Base-by-base conservation (phyloP, 2,113 vertebrate species). In the Poeciliopsis prolifica region DNA sequence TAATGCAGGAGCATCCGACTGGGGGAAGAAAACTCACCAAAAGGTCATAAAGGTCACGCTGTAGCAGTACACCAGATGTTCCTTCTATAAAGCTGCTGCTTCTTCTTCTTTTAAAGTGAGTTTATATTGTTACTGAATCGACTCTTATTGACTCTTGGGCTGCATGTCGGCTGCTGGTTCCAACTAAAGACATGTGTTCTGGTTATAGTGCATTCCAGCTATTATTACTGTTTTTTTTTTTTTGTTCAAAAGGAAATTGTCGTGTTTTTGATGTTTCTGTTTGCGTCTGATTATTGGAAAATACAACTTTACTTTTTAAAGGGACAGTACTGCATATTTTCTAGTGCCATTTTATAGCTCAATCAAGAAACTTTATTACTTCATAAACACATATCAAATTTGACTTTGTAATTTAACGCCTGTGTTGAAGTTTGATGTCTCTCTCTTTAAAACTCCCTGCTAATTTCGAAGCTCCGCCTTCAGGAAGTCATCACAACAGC, bases 1-100 rank as follows among this genome's bases (percentile, higher is more conserved):
- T 78, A 78, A 74, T 75, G 61, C 80, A 79, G 67, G 61, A 72
- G 35, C 29, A 8, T 61, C 61, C 24, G 1, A 62, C 69, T 26
- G 54, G 74, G 65, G 72, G 19, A n/a, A 61, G 1, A 35, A 37
- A 61, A 58, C 68, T 35, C 33, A 37, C 65, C 28, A 3, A 51
- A 51, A 26, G 73, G 73, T 77, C 80, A 44, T 19, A n/a, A 81
- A 37, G 54, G 37, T 17, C 61, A 72, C 19, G 0, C 19, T 24
- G 22, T 54, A 2, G 40, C n/a, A 29, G 24, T 77, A 61, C 48
- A n/a, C 5, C n/a, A 51, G 17, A 51, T 24, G 19, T 31, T 30
- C 24, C 42, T 1, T 4, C 31, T 24, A 22, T 71, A 30, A 62
- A 9, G 24, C 15, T 62, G 30, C 33, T 37, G 10, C 42, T 19